phyloP scores from a whole-genome alignment of 2,797 vertebrate genomes.

The Yasuhikotakia modesta region DNA sequence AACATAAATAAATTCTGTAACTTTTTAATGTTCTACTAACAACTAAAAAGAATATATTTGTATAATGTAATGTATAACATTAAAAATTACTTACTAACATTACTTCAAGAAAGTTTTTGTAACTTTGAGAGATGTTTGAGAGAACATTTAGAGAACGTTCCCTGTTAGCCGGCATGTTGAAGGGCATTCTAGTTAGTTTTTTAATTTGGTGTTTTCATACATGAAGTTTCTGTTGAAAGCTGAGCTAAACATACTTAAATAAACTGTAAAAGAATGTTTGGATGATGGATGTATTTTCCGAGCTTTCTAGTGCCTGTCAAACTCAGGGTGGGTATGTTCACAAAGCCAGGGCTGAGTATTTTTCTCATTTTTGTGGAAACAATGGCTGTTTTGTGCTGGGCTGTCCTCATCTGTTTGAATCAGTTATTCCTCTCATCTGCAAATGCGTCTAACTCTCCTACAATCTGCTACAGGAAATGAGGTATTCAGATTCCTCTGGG shows the following conservation, averaged over 20 bases:
- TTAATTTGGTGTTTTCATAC: slow-evolving; percentile 5
- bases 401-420: slow-evolving; percentile 67
- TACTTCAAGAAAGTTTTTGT: too few species aligned
- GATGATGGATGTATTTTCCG: not conserved
- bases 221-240: not conserved
- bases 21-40: too few species aligned
- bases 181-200: slow-evolving; percentile 12
- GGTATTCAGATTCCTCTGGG: slow-evolving; percentile 74
- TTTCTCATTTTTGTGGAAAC: slow-evolving; percentile 69
- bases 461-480: slow-evolving; percentile 77
- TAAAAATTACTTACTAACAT: too few species aligned
- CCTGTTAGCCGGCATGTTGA: too few species aligned
- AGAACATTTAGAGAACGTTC: too few species aligned
- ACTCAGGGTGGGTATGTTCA: slow-evolving; percentile 27
- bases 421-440: slow-evolving; percentile 78
- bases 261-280: not conserved
- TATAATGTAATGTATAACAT: too few species aligned
- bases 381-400: slow-evolving; percentile 74
- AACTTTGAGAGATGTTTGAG: too few species aligned
- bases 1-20: too few species aligned
- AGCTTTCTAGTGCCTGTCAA: not conserved
- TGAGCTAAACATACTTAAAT: slow-evolving; percentile 2
- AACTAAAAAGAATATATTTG: too few species aligned
- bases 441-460: slow-evolving; percentile 68
- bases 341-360: slow-evolving; percentile 60